These are phyloP conservation scores for Spisula subtruncata DNA, from an alignment of 2,888 invertebrate species.

Conservation along the genomic window DNA sequence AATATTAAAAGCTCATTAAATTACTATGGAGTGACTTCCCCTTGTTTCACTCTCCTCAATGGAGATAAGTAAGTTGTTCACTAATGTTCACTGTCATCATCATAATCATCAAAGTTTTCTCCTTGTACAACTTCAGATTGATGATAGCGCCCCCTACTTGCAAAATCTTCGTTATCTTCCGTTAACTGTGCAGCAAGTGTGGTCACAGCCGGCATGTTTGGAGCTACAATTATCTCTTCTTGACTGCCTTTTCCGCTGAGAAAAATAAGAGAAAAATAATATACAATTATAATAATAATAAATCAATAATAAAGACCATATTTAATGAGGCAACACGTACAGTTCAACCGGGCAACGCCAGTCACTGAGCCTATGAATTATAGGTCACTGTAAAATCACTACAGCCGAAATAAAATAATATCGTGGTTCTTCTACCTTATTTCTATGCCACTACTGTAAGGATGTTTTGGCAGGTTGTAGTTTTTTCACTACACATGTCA, in stretches of 20 bases:
- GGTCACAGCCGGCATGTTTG: slow-evolving; percentile 88
- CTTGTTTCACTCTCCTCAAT: neutral
- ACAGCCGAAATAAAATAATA: too few species aligned
- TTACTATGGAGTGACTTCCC: neutral
- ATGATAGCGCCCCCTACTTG: slow-evolving; percentile 96
- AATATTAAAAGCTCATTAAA: too few species aligned
- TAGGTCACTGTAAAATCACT: too few species aligned
- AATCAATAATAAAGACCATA: too few species aligned
- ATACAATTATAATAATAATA: neutral
- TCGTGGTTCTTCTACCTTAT: too few species aligned
- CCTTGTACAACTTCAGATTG: slow-evolving; percentile 89
- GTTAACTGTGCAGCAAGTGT: slow-evolving; percentile 95
- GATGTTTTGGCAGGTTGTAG: too few species aligned
- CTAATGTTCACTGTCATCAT: slow-evolving; percentile 58
- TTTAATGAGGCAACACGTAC: too few species aligned
- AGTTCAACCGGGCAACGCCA: too few species aligned
- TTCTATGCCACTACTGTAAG: too few species aligned
- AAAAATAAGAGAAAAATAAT: neutral
- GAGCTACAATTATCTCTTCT: slow-evolving; percentile 88
- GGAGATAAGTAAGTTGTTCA: neutral
- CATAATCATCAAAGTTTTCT: slow-evolving; percentile 87
- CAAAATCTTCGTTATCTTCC: slow-evolving; percentile 98
- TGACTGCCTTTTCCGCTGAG: slow-evolving; percentile 81
- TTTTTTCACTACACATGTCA: too few species aligned
- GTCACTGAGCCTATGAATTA: too few species aligned